Conservation (phyloP, 2,113 vertebrate species). For the Hippocampus zosterae region DNA sequence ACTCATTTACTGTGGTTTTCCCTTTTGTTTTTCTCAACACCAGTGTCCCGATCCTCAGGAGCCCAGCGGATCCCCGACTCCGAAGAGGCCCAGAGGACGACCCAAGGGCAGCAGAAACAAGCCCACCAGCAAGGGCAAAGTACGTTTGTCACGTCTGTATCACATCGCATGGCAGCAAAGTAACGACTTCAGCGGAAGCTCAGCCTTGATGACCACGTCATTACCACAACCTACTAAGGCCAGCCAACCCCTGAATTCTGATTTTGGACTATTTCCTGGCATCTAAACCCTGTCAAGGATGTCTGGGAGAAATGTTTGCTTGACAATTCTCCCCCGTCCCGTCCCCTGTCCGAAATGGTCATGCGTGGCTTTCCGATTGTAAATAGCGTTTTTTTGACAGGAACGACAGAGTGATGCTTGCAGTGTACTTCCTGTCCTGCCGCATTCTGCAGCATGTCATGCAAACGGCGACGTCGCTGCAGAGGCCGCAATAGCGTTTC, state of each 20-base stretch:
- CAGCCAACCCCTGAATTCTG: background rate
- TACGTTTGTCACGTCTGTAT: conserved; percentile 57
- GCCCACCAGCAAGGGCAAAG: conserved; percentile 80
- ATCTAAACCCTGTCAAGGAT: conserved; percentile 46
- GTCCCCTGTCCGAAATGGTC: conserved; percentile 47
- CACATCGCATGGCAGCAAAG: background rate
- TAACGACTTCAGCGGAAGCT: background rate
- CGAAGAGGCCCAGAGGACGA: conserved; percentile 90
- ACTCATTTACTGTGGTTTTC: background rate
- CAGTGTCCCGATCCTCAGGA: conserved; percentile 67
- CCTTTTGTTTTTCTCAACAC: background rate
- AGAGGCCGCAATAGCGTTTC: conserved; percentile 62
- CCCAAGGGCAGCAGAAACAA: conserved; percentile 98
- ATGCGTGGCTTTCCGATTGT: conserved; percentile 38
- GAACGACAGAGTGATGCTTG: conserved; percentile 35
- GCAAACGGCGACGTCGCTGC: conserved; percentile 68
- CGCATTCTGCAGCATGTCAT: conserved; percentile 67
- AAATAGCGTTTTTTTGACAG: conserved; percentile 24
- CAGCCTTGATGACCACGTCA: background rate
- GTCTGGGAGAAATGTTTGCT: conserved; percentile 40
- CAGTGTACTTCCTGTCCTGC: conserved; percentile 65
- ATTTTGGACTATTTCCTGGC: conserved; percentile 25
- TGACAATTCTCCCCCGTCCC: conserved; percentile 6
- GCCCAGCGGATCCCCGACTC: conserved; percentile 85
- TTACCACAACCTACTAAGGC: background rate